These are phyloP conservation scores for Odocoileus virginianus DNA, from an alignment of 2,113 vertebrate genomes.

Conservation along the genomic window DNA sequence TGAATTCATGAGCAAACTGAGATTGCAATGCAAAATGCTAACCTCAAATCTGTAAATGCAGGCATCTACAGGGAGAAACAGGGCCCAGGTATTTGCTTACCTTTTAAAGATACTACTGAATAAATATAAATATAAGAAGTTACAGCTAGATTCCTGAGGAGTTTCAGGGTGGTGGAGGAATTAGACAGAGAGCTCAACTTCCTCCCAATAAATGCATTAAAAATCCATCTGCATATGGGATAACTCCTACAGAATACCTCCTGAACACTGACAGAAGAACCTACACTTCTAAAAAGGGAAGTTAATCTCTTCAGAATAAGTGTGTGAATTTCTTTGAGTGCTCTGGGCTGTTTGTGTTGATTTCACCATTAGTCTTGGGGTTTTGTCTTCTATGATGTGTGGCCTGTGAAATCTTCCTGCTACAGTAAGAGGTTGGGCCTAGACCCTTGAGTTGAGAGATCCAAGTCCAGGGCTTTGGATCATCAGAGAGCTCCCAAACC, in stretches of 20 bases:
- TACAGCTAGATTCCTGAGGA: not conserved
- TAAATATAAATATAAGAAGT: slow-evolving; percentile 5
- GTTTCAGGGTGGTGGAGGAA: not conserved
- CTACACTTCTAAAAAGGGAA: not conserved
- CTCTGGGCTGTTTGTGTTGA: not conserved
- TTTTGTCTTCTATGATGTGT: not conserved
- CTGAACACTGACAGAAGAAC: not conserved
- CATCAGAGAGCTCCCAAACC: not conserved
- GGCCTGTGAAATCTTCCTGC: not conserved
- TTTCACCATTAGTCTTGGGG: not conserved
- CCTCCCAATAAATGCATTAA: not conserved
- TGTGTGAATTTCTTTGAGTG: not conserved
- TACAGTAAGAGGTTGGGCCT: not conserved
- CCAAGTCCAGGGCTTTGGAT: not conserved
- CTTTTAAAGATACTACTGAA: not conserved
- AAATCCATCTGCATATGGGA: not conserved
- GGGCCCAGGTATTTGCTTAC: not conserved
- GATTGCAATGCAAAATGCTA: not conserved
- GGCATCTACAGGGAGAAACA: not conserved
- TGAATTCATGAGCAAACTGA: not conserved
- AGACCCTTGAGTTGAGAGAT: not conserved
- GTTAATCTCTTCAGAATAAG: not conserved
- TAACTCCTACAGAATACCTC: not conserved
- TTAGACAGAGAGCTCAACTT: not conserved
- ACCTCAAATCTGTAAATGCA: not conserved